phyloP scores from a whole-genome alignment of 2,888 invertebrate species.

The Stenotaenia linearis region DNA sequence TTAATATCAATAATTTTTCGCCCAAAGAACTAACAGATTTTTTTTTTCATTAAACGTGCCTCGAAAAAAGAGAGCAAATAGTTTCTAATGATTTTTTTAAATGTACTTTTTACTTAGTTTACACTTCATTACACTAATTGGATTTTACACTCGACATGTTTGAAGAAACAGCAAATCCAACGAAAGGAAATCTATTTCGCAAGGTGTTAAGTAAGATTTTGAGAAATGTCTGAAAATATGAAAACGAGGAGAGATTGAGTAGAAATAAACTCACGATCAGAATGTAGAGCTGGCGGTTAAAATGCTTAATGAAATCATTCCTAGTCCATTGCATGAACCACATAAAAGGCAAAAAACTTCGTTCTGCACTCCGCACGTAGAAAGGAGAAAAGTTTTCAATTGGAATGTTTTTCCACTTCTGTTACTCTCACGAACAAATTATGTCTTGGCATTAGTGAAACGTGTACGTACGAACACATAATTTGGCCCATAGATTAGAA shows the following conservation, averaged over 20 bases:
- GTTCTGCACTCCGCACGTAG: not conserved
- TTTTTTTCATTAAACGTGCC: not conserved
- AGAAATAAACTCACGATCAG: conserved; percentile 14
- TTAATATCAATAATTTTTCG: conserved; percentile 19
- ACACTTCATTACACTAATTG: conserved; percentile 32
- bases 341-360: not conserved
- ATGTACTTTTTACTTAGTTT: not conserved
- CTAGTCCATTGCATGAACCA: conserved; percentile 19
- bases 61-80: not conserved
- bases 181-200: conserved; percentile 5
- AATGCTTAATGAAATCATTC: conserved; percentile 10
- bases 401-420: conserved; percentile 12
- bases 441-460: conserved; percentile 11
- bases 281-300: conserved; percentile 7
- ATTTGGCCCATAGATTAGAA: not conserved
- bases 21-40: not conserved
- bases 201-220: conserved; percentile 19
- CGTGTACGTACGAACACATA: not conserved
- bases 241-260: not conserved
- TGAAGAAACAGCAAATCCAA: not conserved
- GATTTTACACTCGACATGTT: conserved; percentile 22
- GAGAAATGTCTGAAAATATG: conserved; percentile 11
- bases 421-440: conserved; percentile 8
- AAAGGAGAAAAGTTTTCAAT: conserved; percentile 11
- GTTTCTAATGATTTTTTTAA: not conserved